Evolutionary conservation across 2,113 vertebrate genomes (phyloP), one percentile per base, ranked within the genome.

Genomic region (Chionis minor): DNA sequence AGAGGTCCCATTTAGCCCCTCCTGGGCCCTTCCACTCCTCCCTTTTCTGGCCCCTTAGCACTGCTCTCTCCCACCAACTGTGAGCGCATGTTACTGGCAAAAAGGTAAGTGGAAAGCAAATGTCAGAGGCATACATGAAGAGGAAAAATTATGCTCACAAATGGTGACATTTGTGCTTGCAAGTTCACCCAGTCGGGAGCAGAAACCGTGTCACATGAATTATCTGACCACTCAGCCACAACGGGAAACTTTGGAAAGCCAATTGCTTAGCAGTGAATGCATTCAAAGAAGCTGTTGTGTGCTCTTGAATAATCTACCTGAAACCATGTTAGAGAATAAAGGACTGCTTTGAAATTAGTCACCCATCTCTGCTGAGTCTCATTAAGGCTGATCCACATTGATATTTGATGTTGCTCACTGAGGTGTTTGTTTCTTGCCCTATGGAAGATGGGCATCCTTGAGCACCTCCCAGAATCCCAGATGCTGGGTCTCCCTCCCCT

Each of bases 151-250:
- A 82, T 28, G 63, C 54, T 94, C 90, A 66, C 85, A 85, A 94
- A 90, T 82, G 92, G 84, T 96, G 93, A 96, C 87, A 94, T 95
- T 94, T 97, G 96, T 94, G 93, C 87, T 92, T 92, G 85, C 90
- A 77, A 95, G 84, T 88, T 94, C 91, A 72, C 74, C 84, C 84
- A 80, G 78, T 94, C 0, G 2, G 94, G 85, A 96, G 96, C 79
- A 90, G 66, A 47, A 82, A 75, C 70, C 19, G 0, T 95, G 87
- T 89, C 91, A 79, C 81, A 79, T 85, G 94, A 96, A 95, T 96
- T 96, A 72, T 58, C 92, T 93, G 96, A 85, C 93, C 96, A 66
- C 58, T 94, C 90, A 90, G 85, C 84, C 94, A 80, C 92, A 28
- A 69, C 40, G 0, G 85, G 90, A 72, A 87, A 82, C 87, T 95